Conservation (phyloP, 2,797 vertebrate species). For the Yasuhikotakia modesta region DNA sequence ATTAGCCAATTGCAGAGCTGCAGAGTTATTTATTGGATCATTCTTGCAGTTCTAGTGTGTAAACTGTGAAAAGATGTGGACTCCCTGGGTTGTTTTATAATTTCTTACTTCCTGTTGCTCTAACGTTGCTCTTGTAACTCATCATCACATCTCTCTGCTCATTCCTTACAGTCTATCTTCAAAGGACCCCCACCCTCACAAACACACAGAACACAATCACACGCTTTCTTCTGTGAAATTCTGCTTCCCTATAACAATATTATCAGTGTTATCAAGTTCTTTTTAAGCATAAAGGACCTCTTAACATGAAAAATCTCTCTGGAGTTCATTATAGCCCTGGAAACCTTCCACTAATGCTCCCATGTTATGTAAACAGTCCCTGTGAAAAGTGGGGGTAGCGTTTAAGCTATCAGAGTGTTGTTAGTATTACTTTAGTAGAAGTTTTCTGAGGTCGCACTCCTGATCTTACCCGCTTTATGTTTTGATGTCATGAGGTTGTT, state of each 20-base stretch:
- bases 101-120: neutral
- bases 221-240: constrained; percentile 6
- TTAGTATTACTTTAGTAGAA: constrained; percentile 2
- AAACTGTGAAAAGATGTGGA: neutral
- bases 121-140: neutral
- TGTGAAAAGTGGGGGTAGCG: constrained; percentile 41
- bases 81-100: neutral
- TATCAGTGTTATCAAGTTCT: constrained; percentile 51
- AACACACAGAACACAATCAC: neutral
- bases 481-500: constrained; percentile 52
- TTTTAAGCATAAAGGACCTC: constrained; percentile 41
- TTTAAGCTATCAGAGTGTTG: constrained; percentile 34
- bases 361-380: constrained; percentile 57
- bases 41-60: neutral
- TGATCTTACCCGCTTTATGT: constrained; percentile 36
- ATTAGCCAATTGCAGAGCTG: neutral
- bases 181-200: neutral
- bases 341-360: constrained; percentile 48
- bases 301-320: constrained; percentile 46
- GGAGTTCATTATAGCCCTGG: constrained; percentile 55
- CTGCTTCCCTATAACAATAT: constrained; percentile 33
- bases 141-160: neutral
- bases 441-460: constrained; percentile 54
- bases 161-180: neutral
- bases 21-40: too few species aligned